Evolutionary conservation across 1,140 invertebrate genomes (phyloP), one percentile per base, ranked within the genome.

Genomic region (Battus philenor): DNA sequence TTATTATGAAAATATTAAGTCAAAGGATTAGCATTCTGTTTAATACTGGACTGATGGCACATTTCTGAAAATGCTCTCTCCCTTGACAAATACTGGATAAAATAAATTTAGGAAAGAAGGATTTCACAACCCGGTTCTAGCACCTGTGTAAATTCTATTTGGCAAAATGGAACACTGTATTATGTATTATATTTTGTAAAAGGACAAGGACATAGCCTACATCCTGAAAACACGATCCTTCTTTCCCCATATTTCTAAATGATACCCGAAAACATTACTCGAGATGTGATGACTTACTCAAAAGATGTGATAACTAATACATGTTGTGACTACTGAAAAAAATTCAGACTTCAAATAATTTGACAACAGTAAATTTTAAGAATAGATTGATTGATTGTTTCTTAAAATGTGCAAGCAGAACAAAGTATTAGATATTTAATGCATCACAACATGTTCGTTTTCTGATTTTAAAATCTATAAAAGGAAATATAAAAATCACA

Each of bases 41-140:
- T 81, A 83, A 83, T 80, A 81, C 82, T 85, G 80, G 80, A 77
- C 66, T 61, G 74, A 86, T 85, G 82, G 85, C 82, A 84, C 78
- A 65, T 59, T 76, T 75, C 63, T 64, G 58, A 79, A 73, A 82
- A 81, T 81, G 75, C 77, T 59, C 62, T 50, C 68, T 59, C 71
- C 73, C 69, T 81, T 79, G 77, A 78, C 79, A 80, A 85, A 85
- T 85, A 85, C 81, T 85, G 81, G 73, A 73, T 72, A 61, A 79
- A 54, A n/a, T n/a, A 73, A 32, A 5, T 61, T 39, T n/a, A 59
- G 80, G 75, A 79, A 83, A 86, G 82, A 86, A 86, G 86, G 83
- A 86, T 64, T 39, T 79, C 82, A 86, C 86, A 86, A 87, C 86
- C 83, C 45, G 55, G 60, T 47, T 50, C 22, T 79, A 84, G 80